Percentiles rank a stretch among this genome's conserved stretches.
Evolutionary conservation across 2,113 vertebrate genomes (phyloP).

Genomic region (Arothron firmamentum): DNA sequence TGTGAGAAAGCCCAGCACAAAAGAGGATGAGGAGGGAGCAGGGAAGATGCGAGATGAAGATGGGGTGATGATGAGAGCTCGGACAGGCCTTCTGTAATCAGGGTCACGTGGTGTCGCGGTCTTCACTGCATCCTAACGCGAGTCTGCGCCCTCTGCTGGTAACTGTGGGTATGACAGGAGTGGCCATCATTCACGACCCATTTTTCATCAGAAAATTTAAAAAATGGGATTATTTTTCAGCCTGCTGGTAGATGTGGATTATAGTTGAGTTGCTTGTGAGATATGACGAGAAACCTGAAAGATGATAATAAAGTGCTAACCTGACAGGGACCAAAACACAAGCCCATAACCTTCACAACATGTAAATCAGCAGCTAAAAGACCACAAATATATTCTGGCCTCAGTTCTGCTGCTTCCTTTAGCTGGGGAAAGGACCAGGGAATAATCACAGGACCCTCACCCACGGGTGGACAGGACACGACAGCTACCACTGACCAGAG

Average conservation of each 20-base stretch:
- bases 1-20: background rate
- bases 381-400: constrained; percentile 12
- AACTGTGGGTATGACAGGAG: constrained; percentile 20
- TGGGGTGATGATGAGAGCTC: background rate
- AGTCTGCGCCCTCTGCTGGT: constrained; percentile 48
- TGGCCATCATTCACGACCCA: too few relatives aligned
- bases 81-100: background rate
- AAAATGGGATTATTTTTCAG: too few relatives aligned
- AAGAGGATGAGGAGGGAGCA: background rate
- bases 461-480: constrained; percentile 13
- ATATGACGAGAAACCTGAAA: too few relatives aligned
- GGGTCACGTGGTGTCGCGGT: too few relatives aligned
- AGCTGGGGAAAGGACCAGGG: too few relatives aligned
- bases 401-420: constrained; percentile 19
- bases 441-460: too few relatives aligned
- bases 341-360: background rate
- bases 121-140: too few relatives aligned
- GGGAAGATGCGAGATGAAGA: background rate
- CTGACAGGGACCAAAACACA: background rate
- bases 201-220: too few relatives aligned
- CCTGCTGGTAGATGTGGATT: too few relatives aligned
- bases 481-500: constrained; percentile 10
- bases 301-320: too few relatives aligned
- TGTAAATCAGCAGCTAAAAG: constrained; percentile 7
- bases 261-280: too few relatives aligned